Evolutionary conservation across 2,888 invertebrate species (phyloP), one percentile per base, ranked within the genome.

Genomic region (Anthoptus insignis): DNA sequence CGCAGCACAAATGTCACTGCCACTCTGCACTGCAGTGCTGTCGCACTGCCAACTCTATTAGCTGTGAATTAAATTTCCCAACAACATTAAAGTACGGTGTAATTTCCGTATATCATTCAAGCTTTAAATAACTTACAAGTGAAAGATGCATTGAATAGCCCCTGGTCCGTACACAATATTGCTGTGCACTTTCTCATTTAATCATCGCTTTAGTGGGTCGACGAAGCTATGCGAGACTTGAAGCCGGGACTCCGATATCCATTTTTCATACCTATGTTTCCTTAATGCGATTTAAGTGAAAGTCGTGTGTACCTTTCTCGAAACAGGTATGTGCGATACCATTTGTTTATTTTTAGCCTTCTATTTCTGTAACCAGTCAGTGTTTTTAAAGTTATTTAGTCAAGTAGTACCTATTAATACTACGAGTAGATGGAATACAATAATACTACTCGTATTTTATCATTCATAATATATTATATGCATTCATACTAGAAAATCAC

Each of bases 131-230:
- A 27, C 27, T 32, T 56, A 37, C 34, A 58, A 58, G 58, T 58
- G 47, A 58, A 58, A 58, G 32, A 47, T 8, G 29, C 32, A 2
- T 13, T 37, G 19, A 42, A 42, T 49, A 42, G 39, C 52, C 29
- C 52, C 32, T 24, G 32, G 34, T 60, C 27, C 27, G 59, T 45
- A 42, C 53, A 45, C 52, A 60, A 42, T 60, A 42, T 60, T 14
- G 42, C 47, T 63, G 34, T 63, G 61, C 61, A 63, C 61, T 63
- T 89, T 90, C 89, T 84, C 87, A 84, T 82, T 83, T 84, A 85
- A 86, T 85, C 83, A 84, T 84, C 83, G 81, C 78, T 80, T 86
- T 83, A 86, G 88, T 91, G 83, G 90, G 90, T 88, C 88, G 81
- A 68, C 52, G 29, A 19, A 42, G 29, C 21, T 24, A 22, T 24